Base-by-base conservation (phyloP, 2,888 invertebrate species). In the Cancer borealis region DNA sequence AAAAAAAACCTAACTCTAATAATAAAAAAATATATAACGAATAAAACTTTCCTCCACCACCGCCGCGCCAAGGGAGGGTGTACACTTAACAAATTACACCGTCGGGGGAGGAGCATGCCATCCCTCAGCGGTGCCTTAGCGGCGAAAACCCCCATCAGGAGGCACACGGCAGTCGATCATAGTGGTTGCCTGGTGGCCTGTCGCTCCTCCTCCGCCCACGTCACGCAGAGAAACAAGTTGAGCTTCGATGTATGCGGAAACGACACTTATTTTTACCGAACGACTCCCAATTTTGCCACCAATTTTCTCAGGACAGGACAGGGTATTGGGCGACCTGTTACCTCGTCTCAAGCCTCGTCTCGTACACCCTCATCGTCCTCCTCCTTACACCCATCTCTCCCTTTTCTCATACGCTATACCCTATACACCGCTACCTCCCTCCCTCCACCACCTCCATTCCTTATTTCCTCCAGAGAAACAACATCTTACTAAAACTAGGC, bases 41-140 rank as follows among this genome's bases (percentile, higher is more conserved):
- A 79, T 90, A 90, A 30, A 49, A 49, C 12, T 49, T 14, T 49
- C 90, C 91, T 30, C 39, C 91, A 21, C 30, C 91, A 45, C 39
- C 91, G 30, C 10, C 73, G 91, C 91, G 73, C 91, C 73, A 73
- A 49, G 79, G 79, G 79, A 79, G 91, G 46, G 91, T 73, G 91
- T 73, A 73, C 73, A 91, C 91, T 91, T 91, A 91, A 91, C 91
- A 91, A 91, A 91, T 91, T 91, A 91, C 91, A 73, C n/a, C 73
- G 39, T 0, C 46, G 91, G 30, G 91, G 91, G 49, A 91, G 73
- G n/a, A 91, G 21, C 14, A n/a, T 45, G 91, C 91, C 91, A 60
- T 91, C 73, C 49, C 73, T 73, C 66, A 73, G 79, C 91, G n/a
- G 46, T 10, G 45, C 91, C 91, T 91, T 45, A 91, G 45, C 73